These are phyloP conservation scores for Quadriops clusia DNA, from an alignment of 2,888 invertebrate genomes.

Conservation along the genomic window DNA sequence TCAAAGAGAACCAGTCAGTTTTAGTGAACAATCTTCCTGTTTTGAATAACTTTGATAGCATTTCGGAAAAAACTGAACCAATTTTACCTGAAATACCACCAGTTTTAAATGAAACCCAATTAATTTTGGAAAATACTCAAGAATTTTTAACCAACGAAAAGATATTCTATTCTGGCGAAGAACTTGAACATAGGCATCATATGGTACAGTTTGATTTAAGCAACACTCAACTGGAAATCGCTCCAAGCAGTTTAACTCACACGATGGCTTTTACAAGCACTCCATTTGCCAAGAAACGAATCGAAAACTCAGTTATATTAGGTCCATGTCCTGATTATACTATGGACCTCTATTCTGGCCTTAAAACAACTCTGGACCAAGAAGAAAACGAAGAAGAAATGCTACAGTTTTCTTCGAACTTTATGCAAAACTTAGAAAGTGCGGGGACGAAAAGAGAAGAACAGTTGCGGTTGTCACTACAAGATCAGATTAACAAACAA, in stretches of 20 bases:
- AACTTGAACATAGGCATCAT: not conserved
- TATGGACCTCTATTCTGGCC: conserved; percentile 40
- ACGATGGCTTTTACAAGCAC: conserved; percentile 24
- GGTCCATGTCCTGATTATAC: conserved; percentile 47
- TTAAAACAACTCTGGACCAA: conserved; percentile 38
- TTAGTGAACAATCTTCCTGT: conserved; percentile 1
- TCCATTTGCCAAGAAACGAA: conserved; percentile 14
- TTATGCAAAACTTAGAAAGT: conserved; percentile 31
- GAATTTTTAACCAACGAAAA: conserved; percentile 16
- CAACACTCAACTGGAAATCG: conserved; percentile 25
- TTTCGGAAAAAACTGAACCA: no score
- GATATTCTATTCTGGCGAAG: conserved; percentile 11
- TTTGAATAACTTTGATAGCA: no score
- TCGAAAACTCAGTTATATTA: conserved; percentile 43
- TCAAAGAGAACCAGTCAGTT: no score
- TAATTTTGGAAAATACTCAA: no score
- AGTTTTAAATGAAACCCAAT: no score
- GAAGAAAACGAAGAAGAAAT: conserved; percentile 41
- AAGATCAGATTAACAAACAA: not conserved
- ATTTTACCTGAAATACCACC: no score
- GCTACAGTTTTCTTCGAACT: conserved; percentile 44
- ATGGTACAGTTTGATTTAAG: conserved; percentile 26
- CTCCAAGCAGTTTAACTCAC: conserved; percentile 28
- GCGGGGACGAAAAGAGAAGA: conserved; percentile 6
- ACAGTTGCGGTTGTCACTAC: no score